Evolutionary conservation across 1,140 invertebrate species (phyloP).

Genomic region (Zaprionus kolodkinae): DNA sequence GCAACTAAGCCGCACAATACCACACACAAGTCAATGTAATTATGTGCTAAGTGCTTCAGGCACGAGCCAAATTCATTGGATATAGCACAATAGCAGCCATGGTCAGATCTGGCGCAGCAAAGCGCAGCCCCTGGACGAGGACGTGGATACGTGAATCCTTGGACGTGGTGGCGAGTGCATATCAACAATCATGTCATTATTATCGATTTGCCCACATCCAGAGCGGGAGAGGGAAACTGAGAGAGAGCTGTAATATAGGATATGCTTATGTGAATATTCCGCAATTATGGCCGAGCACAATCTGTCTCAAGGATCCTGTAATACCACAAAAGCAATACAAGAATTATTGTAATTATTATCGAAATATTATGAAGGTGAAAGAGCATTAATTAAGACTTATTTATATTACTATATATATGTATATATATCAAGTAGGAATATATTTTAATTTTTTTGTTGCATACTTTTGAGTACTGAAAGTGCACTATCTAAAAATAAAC

Average conservation of each 20-base stretch:
- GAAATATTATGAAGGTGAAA: not conserved
- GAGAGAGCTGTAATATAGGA: constrained; percentile 18
- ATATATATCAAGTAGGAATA: too few relatives aligned
- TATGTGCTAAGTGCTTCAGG: constrained; percentile 52
- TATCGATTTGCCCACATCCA: constrained; percentile 32
- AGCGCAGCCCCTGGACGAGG: not conserved
- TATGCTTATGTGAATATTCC: constrained; percentile 19
- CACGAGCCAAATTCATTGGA: constrained; percentile 34
- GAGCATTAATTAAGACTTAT: too few relatives aligned
- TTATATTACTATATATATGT: too few relatives aligned
- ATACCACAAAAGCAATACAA: not conserved
- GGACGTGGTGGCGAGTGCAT: constrained; percentile 23
- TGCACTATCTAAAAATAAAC: too few relatives aligned
- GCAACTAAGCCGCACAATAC: constrained; percentile 12
- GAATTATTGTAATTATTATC: not conserved
- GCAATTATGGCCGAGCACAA: constrained; percentile 20
- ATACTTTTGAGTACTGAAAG: too few relatives aligned
- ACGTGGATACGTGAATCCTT: constrained; percentile 11
- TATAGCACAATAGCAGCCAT: constrained; percentile 38
- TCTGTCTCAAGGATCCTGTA: not conserved
- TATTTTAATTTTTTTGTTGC: too few relatives aligned
- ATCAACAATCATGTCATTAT: constrained; percentile 42
- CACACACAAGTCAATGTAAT: constrained; percentile 43
- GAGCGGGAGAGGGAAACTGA: not conserved
- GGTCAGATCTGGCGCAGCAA: constrained; percentile 11